A percentile compares a stretch with the other conserved stretches of the same genome.
Conservation (phyloP, 1,140 invertebrate genomes). For the Apis mellifera region DNA sequence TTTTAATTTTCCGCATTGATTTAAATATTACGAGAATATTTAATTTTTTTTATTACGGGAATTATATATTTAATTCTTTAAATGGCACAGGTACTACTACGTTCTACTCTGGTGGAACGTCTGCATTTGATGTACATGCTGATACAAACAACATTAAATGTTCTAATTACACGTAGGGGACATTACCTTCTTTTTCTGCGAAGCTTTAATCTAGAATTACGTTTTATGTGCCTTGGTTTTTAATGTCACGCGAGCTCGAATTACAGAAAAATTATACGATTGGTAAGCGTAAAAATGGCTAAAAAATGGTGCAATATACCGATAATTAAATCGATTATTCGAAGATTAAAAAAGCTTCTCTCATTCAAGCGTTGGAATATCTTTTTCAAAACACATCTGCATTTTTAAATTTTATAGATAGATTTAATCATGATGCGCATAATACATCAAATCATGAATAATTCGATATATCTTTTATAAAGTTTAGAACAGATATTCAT, state of each 20-base stretch:
- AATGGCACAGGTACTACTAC: too few species aligned
- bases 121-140: neutral
- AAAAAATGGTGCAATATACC: neutral
- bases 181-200: neutral
- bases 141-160: neutral
- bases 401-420: neutral
- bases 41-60: neutral
- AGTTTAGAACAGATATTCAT: too few species aligned
- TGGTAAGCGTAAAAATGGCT: neutral
- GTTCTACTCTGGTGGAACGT: neutral
- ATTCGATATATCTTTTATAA: too few species aligned
- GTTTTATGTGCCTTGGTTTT: neutral
- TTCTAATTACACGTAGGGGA: neutral
- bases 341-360: neutral
- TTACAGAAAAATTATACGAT: neutral
- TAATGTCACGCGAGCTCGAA: neutral
- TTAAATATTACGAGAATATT: conserved; percentile 4
- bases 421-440: neutral
- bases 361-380: too few species aligned
- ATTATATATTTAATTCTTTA: too few species aligned
- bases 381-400: neutral
- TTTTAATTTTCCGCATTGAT: neutral
- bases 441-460: neutral
- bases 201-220: neutral
- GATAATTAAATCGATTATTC: neutral